Percentiles rank a stretch among this genome's conserved stretches.
Conservation (phyloP, 2,797 vertebrate species). For the Leptodactylus fallax region DNA sequence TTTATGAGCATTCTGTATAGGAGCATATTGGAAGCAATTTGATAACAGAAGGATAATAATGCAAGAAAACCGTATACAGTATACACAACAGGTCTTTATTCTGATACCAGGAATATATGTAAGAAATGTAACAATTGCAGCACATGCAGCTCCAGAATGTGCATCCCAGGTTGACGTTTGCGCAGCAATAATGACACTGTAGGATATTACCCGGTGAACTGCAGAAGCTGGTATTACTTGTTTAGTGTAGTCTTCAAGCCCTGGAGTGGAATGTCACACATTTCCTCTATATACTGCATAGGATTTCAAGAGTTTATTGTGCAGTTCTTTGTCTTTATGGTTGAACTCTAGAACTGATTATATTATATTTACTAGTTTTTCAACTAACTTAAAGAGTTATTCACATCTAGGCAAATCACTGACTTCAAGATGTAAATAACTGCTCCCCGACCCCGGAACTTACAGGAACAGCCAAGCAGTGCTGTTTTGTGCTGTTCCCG, state of each 20-base stretch:
- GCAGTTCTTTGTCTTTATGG: background rate
- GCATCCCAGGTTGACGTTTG: too few relatives aligned
- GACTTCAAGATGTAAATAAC: too few relatives aligned
- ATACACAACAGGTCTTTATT: too few relatives aligned
- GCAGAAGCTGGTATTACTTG: background rate
- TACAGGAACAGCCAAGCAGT: too few relatives aligned
- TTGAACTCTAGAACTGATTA: background rate
- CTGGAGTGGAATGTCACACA: slow-evolving; percentile 6
- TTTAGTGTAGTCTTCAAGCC: background rate
- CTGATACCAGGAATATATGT: too few relatives aligned
- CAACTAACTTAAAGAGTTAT: too few relatives aligned
- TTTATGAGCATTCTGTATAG: background rate
- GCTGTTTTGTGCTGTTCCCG: too few relatives aligned
- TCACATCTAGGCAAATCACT: too few relatives aligned
- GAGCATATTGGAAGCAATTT: background rate
- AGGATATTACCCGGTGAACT: background rate
- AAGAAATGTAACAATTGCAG: too few relatives aligned
- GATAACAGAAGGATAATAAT: background rate
- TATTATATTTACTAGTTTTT: background rate
- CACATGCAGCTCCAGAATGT: too few relatives aligned
- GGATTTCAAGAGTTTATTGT: background rate
- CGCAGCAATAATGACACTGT: background rate
- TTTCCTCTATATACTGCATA: slow-evolving; percentile 34
- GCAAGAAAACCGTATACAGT: too few relatives aligned
- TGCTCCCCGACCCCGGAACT: too few relatives aligned